Conservation (phyloP, 2,888 invertebrate genomes). For the Rhagonycha fulva region DNA sequence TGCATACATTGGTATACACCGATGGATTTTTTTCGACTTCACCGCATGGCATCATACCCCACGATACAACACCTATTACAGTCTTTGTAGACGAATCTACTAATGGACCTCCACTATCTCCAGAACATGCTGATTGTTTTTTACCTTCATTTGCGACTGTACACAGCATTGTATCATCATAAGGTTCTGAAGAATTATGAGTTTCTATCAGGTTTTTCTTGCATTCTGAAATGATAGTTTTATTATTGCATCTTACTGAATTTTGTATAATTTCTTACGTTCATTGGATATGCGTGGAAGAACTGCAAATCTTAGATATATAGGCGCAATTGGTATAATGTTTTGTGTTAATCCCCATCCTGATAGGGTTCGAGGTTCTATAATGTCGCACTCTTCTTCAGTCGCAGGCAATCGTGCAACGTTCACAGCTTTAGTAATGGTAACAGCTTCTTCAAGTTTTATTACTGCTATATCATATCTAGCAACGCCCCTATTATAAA, state of each 20-base stretch:
- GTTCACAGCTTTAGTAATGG: background rate
- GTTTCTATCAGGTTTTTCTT: background rate
- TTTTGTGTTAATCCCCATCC: slow-evolving; percentile 4
- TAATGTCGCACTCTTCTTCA: background rate
- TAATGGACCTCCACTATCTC: slow-evolving; percentile 64
- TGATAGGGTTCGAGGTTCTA: background rate
- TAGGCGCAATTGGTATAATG: background rate
- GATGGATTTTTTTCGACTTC: background rate
- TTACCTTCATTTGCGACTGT: slow-evolving; percentile 40
- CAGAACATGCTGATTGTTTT: slow-evolving; percentile 56
- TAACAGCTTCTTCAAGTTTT: background rate
- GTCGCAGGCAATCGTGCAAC: background rate
- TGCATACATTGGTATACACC: slow-evolving; percentile 4
- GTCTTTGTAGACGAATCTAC: background rate
- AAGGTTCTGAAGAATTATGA: background rate
- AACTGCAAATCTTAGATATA: background rate
- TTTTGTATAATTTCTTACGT: background rate
- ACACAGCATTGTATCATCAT: background rate
- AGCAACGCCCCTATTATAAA: background rate
- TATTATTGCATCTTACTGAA: background rate
- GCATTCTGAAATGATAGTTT: background rate
- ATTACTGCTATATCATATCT: slow-evolving; percentile 3
- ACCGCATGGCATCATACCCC: slow-evolving; percentile 10
- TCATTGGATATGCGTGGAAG: slow-evolving; percentile 4
- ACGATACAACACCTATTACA: slow-evolving; percentile 5